A percentile compares a stretch with the other conserved stretches of the same genome.
These are phyloP conservation scores for Indri indri DNA, from an alignment of 2,113 vertebrate genomes.

Conservation along the genomic window DNA sequence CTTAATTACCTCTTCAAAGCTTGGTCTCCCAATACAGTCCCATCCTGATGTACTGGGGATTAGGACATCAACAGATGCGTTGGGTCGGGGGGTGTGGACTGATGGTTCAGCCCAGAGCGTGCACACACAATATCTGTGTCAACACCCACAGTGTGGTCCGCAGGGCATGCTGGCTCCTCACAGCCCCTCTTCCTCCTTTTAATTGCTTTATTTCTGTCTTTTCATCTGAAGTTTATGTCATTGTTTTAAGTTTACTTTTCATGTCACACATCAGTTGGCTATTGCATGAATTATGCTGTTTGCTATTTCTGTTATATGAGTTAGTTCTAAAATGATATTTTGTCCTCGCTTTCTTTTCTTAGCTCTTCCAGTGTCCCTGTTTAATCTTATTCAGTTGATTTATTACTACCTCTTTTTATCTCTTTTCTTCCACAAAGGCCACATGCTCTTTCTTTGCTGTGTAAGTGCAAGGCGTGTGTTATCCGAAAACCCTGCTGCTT, in stretches of 20 bases:
- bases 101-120: not conserved
- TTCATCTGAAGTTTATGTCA: not conserved
- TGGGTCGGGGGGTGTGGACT: accelerated
- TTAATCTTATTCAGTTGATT: not conserved
- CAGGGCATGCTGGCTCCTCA: not conserved
- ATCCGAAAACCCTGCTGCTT: not conserved
- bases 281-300: not conserved
- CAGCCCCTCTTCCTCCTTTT: not conserved
- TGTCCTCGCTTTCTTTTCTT: conserved; percentile 1
- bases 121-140: not conserved
- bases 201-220: not conserved
- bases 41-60: not conserved
- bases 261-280: not conserved
- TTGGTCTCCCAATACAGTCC: not conserved
- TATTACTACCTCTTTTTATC: not conserved
- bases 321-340: not conserved
- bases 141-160: not conserved
- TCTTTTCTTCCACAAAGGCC: not conserved
- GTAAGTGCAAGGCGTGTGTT: not conserved
- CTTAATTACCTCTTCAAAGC: not conserved
- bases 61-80: not conserved
- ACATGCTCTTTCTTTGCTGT: not conserved
- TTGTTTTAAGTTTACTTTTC: not conserved
- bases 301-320: not conserved
- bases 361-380: not conserved